A percentile compares a stretch with the other conserved stretches of the same genome.
Evolutionary conservation across 2,888 invertebrate species (phyloP).

Genomic region (Beris chalybata): DNA sequence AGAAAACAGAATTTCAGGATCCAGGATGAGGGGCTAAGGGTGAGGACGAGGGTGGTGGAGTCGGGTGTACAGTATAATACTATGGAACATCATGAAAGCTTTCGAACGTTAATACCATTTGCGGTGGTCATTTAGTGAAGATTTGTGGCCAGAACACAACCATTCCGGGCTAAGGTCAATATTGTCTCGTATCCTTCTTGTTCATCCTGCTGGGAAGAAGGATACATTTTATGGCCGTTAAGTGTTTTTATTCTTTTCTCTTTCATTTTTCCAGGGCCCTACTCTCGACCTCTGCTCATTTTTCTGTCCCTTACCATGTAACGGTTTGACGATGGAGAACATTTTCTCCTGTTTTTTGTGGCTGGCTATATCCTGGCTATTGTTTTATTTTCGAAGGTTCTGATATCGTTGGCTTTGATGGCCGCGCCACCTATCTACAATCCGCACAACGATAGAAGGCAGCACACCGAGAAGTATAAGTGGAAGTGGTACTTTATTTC

Average conservation of each 20-base stretch:
- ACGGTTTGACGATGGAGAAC: too few species aligned
- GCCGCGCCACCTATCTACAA: too few species aligned
- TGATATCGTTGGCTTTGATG: too few species aligned
- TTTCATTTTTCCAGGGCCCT: not conserved
- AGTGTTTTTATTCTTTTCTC: conserved; percentile 35
- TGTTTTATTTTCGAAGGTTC: too few species aligned
- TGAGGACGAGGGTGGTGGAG: not conserved
- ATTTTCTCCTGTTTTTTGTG: too few species aligned
- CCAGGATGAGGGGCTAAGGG: not conserved
- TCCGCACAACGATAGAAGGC: not conserved
- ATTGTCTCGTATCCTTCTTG: conserved; percentile 38
- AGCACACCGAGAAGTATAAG: conserved; percentile 23
- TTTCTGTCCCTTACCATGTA: not conserved
- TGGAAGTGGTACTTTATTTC: conserved; percentile 36
- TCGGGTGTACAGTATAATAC: conserved; percentile 22
- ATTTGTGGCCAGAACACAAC: conserved; percentile 39
- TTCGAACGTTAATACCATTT: conserved; percentile 39
- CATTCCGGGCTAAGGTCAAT: conserved; percentile 38
- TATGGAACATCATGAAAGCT: conserved; percentile 33
- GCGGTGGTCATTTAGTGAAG: conserved; percentile 40
- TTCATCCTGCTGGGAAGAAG: conserved; percentile 25
- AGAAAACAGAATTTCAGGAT: not conserved
- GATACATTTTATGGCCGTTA: conserved; percentile 39
- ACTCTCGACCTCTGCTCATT: conserved; percentile 13
- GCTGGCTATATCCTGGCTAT: too few species aligned